Conservation (phyloP, 2,797 vertebrate genomes). For the Cuniculus paca region DNA sequence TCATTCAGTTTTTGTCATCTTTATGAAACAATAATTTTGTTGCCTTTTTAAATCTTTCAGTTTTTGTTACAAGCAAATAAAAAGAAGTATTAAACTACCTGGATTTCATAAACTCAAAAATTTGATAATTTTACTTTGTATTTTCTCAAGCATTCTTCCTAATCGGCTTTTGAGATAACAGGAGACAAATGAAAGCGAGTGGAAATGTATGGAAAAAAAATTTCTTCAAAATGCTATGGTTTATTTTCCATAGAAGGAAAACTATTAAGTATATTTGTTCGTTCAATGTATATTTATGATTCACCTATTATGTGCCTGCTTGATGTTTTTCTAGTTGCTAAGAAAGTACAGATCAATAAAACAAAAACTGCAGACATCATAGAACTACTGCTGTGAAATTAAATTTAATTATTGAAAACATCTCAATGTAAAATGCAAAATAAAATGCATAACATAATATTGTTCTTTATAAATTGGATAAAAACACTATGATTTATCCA, state of each 20-base stretch:
- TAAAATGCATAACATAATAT: not conserved
- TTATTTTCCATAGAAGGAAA: not conserved
- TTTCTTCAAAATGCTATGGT: not conserved
- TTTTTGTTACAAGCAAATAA: constrained; percentile 30
- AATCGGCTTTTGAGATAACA: constrained; percentile 17
- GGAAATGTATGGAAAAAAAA: not conserved
- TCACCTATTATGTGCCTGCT: not conserved
- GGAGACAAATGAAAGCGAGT: constrained; percentile 4
- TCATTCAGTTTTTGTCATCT: constrained; percentile 23
- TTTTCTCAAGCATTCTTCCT: constrained; percentile 32
- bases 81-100: not conserved
- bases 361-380: not conserved
- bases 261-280: not conserved
- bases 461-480: not conserved
- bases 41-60: constrained; percentile 28
- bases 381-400: not conserved
- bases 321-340: not conserved
- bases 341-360: not conserved
- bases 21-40: constrained; percentile 44
- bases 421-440: constrained; percentile 10
- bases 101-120: constrained; percentile 30
- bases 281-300: not conserved
- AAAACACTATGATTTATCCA: not conserved
- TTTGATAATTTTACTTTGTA: not conserved
- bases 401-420: not conserved